Conservation (phyloP, 2,113 vertebrate genomes). For the human region DNA sequence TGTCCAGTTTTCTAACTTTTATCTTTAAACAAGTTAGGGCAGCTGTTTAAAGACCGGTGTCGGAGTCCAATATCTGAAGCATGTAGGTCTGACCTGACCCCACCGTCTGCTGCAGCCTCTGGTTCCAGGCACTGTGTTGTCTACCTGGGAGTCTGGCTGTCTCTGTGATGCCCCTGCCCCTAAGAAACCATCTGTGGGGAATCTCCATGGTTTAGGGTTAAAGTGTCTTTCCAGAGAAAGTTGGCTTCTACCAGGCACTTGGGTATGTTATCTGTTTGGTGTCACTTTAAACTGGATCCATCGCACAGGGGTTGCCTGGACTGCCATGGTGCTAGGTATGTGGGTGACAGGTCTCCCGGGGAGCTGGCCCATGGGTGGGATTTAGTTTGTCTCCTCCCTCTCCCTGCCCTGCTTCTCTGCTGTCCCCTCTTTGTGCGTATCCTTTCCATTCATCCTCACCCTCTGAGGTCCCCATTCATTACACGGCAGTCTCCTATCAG, state of each 20-base stretch:
- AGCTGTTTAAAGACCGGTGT: neutral
- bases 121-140: neutral
- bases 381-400: neutral
- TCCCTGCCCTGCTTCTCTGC: neutral
- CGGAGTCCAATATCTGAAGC: neutral
- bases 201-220: neutral
- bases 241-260: neutral
- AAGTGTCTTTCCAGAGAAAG: neutral
- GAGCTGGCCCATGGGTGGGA: neutral
- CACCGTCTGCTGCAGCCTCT: too few species aligned
- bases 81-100: neutral
- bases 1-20: neutral
- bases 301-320: neutral
- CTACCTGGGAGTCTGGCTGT: neutral
- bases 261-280: neutral
- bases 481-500: neutral
- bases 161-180: neutral
- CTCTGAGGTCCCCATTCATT: neutral
- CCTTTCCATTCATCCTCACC: neutral
- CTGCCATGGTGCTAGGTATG: neutral
- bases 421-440: neutral
- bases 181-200: neutral
- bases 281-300: too few species aligned
- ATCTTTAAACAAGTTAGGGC: neutral
- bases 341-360: rapidly evolving